Percentiles rank a stretch among this genome's conserved stretches.
phyloP scores from a whole-genome alignment of 1,140 invertebrate genomes.

The Rhyzopertha dominica region DNA sequence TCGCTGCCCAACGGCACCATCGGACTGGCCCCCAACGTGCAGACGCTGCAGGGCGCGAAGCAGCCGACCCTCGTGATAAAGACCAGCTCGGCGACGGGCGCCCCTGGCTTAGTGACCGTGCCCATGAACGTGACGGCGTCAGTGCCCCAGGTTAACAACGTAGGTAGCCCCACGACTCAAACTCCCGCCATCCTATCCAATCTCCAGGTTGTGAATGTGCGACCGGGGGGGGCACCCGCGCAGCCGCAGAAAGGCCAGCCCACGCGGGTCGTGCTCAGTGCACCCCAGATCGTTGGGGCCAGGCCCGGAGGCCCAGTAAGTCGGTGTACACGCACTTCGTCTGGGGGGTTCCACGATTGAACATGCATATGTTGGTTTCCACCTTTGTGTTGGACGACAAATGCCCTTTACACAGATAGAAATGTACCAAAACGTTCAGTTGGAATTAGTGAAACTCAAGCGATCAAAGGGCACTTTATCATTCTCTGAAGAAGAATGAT shows the following conservation, averaged over 20 bases:
- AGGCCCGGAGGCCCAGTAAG: conserved; percentile 75
- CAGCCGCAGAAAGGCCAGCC: conserved; percentile 67
- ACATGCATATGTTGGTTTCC: too few species aligned
- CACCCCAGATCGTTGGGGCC: conserved; percentile 72
- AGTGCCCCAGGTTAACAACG: conserved; percentile 42
- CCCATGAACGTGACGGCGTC: conserved; percentile 59
- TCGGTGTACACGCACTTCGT: too few species aligned
- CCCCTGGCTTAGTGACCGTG: conserved; percentile 61
- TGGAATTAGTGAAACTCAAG: too few species aligned
- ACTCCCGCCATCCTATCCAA: conserved; percentile 57
- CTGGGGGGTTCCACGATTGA: too few species aligned
- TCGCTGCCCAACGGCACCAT: conserved; percentile 57
- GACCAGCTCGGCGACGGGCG: conserved; percentile 53
- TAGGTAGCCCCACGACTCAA: conserved; percentile 45
- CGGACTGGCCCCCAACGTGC: conserved; percentile 47
- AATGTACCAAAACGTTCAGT: too few species aligned
- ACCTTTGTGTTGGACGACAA: too few species aligned
- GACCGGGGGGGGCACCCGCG: conserved; percentile 60
- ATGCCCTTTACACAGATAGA: too few species aligned
- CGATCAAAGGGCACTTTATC: too few species aligned
- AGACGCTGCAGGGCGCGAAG: conserved; percentile 55
- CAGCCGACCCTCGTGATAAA: conserved; percentile 65
- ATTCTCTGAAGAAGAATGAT: too few species aligned
- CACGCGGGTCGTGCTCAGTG: conserved; percentile 70
- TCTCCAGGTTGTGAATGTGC: conserved; percentile 82